Conservation (phyloP, 2,113 vertebrate genomes). For the Mesembrinibis cayennensis region DNA sequence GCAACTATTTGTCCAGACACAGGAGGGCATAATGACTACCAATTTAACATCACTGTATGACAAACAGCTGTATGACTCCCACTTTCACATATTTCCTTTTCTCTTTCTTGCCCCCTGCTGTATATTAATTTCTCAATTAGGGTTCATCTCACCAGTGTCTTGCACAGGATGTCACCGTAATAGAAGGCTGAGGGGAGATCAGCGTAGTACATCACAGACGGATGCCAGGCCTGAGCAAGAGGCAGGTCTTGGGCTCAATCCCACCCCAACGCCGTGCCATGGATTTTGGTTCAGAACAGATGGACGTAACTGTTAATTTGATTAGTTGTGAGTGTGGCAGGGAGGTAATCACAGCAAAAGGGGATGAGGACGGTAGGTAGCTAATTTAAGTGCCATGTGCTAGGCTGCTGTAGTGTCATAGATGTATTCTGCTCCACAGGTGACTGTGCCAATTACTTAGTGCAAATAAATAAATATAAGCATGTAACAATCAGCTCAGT, state of each 20-base stretch:
- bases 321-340: background rate
- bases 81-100: background rate
- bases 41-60: background rate
- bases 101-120: background rate
- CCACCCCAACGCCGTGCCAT: background rate
- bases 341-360: conserved; percentile 10
- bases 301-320: background rate
- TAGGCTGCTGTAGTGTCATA: background rate
- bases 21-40: background rate
- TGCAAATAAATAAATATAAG: background rate
- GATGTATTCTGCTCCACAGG: background rate
- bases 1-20: background rate
- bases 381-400: conserved; percentile 13
- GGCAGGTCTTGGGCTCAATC: background rate
- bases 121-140: conserved; percentile 15
- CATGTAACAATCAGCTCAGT: background rate
- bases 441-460: background rate
- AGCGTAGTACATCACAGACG: background rate
- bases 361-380: background rate
- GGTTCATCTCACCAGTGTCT: background rate
- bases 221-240: background rate
- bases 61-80: background rate
- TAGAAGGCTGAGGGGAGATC: background rate
- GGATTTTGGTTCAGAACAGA: conserved; percentile 23
- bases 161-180: background rate